These are phyloP conservation scores for Grapholita molesta DNA, from an alignment of 1,140 invertebrate genomes.

Conservation along the genomic window DNA sequence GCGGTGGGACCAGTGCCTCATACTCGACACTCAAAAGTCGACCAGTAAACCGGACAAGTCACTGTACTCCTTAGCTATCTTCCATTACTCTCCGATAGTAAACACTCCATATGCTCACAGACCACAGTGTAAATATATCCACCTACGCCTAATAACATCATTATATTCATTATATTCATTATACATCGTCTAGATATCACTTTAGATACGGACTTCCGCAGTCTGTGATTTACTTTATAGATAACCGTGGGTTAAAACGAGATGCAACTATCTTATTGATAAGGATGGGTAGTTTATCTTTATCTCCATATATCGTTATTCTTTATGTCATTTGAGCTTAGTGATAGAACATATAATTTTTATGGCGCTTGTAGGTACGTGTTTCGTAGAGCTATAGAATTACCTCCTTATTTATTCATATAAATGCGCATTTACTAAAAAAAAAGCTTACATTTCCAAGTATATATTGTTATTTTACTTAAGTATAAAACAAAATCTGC, in stretches of 20 bases:
- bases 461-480: too few relatives aligned
- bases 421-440: too few relatives aligned
- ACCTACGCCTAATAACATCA: slow-evolving; percentile 3
- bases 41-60: background rate
- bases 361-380: too few relatives aligned
- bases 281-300: background rate
- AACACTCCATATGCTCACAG: background rate
- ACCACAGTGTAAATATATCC: background rate
- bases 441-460: too few relatives aligned
- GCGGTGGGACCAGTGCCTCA: too few relatives aligned
- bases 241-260: background rate
- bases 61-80: background rate
- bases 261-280: background rate
- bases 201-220: slow-evolving; percentile 7
- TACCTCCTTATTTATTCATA: too few relatives aligned
- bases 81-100: background rate
- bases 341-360: too few relatives aligned
- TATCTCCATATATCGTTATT: background rate
- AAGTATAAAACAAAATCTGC: too few relatives aligned
- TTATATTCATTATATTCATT: background rate
- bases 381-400: too few relatives aligned
- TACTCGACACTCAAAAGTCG: too few relatives aligned
- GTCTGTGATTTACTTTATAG: background rate
- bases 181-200: slow-evolving; percentile 1
- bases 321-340: background rate